These are phyloP conservation scores for Vicugna pacos DNA, from an alignment of 2,113 vertebrate genomes.

Conservation along the genomic window DNA sequence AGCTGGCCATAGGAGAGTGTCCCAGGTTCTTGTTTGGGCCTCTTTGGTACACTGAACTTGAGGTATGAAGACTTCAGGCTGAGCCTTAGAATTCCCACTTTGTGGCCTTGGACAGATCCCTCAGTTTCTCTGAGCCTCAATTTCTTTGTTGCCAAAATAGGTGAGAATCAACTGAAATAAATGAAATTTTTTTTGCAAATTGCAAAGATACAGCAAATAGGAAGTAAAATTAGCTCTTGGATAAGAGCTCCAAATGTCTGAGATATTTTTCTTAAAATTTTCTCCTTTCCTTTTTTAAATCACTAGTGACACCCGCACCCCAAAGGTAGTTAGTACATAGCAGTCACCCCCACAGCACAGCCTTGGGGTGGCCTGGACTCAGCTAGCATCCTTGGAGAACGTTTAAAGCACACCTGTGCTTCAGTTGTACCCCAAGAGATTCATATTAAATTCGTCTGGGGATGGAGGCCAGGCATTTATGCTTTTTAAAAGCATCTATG, in stretches of 20 bases:
- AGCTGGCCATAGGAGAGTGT: neutral
- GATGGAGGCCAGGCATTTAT: neutral
- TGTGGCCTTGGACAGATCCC: neutral
- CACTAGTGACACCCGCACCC: neutral
- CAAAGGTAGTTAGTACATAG: neutral
- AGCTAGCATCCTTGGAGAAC: neutral
- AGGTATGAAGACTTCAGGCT: neutral
- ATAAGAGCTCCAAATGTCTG: neutral
- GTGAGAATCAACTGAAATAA: conserved; percentile 1
- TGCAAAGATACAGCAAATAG: neutral
- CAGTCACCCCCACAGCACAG: neutral
- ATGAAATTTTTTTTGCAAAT: neutral
- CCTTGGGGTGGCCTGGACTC: neutral
- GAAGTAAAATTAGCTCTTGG: neutral
- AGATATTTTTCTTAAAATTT: neutral
- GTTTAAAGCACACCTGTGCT: neutral
- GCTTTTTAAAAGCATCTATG: neutral
- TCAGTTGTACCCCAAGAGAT: neutral
- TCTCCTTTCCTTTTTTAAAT: conserved; percentile 18
- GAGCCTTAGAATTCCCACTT: neutral
- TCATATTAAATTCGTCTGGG: neutral
- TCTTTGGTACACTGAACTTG: neutral
- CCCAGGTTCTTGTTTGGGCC: no score
- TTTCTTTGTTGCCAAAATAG: neutral
- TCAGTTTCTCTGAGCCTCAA: neutral